Percentiles rank a stretch among this genome's conserved stretches.
Evolutionary conservation across 2,888 invertebrate species (phyloP).

Genomic region (Macrosiphum euphorbiae): DNA sequence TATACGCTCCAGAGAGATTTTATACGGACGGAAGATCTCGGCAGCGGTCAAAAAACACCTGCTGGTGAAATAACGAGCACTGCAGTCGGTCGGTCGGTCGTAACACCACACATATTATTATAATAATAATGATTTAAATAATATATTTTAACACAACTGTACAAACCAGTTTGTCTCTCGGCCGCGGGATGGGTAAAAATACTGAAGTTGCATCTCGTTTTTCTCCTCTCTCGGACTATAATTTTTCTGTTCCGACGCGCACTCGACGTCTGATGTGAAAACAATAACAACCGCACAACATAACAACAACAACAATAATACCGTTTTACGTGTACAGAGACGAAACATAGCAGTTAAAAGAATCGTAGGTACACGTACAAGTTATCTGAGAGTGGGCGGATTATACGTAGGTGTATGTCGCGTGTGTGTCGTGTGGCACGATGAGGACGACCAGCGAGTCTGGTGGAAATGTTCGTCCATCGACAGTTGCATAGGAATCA

Average conservation of each 20-base stretch:
- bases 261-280: neutral
- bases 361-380: neutral
- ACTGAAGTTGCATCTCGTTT: neutral
- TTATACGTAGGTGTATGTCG: neutral
- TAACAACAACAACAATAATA: neutral
- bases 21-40: neutral
- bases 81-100: neutral
- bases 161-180: neutral
- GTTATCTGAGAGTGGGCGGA: neutral
- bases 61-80: neutral
- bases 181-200: neutral
- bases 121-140: neutral
- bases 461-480: neutral
- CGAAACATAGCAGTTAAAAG: neutral
- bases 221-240: neutral
- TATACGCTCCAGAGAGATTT: neutral
- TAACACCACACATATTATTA: neutral
- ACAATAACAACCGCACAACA: neutral
- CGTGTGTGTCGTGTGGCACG: neutral
- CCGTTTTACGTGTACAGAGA: neutral
- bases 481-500: too few species aligned
- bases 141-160: neutral
- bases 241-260: neutral
- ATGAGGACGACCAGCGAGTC: neutral
- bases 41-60: neutral